Percentiles rank a stretch among this genome's conserved stretches.
These are phyloP conservation scores for Drosophila asahinai DNA, from an alignment of 1,140 invertebrate species.

Conservation along the genomic window DNA sequence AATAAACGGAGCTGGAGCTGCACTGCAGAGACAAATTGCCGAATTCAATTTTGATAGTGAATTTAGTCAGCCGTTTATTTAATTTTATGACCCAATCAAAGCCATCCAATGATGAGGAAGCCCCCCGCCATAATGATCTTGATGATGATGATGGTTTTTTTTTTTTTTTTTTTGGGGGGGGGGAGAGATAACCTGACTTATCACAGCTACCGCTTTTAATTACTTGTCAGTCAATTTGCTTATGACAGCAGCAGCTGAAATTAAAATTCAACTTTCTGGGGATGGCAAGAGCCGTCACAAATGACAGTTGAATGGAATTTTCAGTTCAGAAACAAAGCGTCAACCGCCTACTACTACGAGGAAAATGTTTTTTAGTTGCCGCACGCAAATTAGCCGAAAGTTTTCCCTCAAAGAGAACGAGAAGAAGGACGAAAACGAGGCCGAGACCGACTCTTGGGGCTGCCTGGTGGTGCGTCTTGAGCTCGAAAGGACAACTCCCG, in stretches of 20 bases:
- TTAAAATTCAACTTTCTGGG: conserved; percentile 51
- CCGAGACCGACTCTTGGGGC: background rate
- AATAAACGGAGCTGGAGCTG: conserved; percentile 53
- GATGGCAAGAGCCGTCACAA: conserved; percentile 42
- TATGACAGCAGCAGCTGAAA: conserved; percentile 47
- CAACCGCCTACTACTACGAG: conserved; percentile 48
- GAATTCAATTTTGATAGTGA: conserved; percentile 81
- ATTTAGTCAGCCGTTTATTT: conserved; percentile 76
- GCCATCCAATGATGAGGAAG: conserved; percentile 32
- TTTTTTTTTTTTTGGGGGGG: background rate
- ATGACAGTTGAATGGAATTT: conserved; percentile 78
- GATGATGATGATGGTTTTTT: background rate
- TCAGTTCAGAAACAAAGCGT: conserved; percentile 61
- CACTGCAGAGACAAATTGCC: conserved; percentile 73
- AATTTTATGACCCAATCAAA: conserved; percentile 71
- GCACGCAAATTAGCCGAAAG: conserved; percentile 75
- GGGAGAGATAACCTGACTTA: conserved; percentile 13
- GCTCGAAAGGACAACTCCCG: conserved; percentile 39
- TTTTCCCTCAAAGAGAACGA: conserved; percentile 43
- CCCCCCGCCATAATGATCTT: background rate
- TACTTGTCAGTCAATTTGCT: conserved; percentile 72
- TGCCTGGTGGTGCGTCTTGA: conserved; percentile 34
- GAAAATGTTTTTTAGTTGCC: conserved; percentile 75
- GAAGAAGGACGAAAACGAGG: background rate
- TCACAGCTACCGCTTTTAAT: conserved; percentile 55